Base-by-base conservation (phyloP, 2,888 invertebrate species). In the Cacoxenus indagator region DNA sequence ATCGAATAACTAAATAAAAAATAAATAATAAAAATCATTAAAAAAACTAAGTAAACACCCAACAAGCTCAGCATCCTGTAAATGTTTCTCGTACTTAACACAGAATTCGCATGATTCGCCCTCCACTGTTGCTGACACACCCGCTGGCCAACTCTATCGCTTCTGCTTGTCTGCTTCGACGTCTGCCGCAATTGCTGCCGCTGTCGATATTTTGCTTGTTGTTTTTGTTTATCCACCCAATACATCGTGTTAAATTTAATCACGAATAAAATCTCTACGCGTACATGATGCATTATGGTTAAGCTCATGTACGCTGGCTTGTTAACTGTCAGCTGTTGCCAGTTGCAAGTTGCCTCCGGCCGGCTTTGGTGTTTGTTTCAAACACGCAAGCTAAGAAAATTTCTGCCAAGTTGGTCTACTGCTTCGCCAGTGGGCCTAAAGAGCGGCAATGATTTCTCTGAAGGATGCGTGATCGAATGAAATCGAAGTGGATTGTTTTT, bases 231-330 rank as follows among this genome's bases (percentile, higher is more conserved):
- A 37, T 59, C 22, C 37, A 31, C 43, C 29, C 65, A 66, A 70
- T 68, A 68, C 68, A 66, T 70, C 70, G 68, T 70, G 68, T 70
- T 70, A 68, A 67, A 59, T 70, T 70, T 70, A 70, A 70, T 70
- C 70, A 70, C 70, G 70, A 68, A 70, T 64, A 57, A 59, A 70
- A 70, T 68, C 66, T 66, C 66, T 64, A 22, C 68, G 68, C 62
- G 51, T 54, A 68, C 70, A 68, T 70, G 68, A 59, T 70, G 67
- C 68, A 64, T 68, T 70, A 67, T 67, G 70, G 68, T 59, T 64
- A 22, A 27, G 48, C 59, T 57, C 22, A 59, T 51, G 64, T 45
- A 55, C 31, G 57, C 54, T 29, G 24, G 45, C 59, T 46, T 70
- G 70, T 70, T 67, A 65, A 54, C 67, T 67, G 70, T 70, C 67